Conservation (phyloP, 2,888 invertebrate species). For the Epicampocera succincta region DNA sequence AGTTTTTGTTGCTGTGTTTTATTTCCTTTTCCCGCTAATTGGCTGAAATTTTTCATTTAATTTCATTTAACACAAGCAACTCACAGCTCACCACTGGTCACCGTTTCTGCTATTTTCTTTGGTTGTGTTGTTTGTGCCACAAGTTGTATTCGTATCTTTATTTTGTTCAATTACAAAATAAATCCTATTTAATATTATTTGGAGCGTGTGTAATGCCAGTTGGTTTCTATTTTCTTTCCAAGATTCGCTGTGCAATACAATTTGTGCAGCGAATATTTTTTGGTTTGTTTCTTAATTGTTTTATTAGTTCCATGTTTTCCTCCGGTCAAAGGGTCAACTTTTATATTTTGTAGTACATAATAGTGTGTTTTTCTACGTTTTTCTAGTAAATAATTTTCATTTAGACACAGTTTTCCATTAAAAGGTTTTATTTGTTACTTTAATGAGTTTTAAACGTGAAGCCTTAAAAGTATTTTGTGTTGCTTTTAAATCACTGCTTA, state of each 20-base stretch:
- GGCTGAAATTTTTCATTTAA: constrained; percentile 53
- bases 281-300: constrained; percentile 36
- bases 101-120: constrained; percentile 1
- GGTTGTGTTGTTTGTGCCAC: background rate
- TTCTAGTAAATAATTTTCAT: background rate
- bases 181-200: constrained; percentile 62
- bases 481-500: constrained; percentile 34
- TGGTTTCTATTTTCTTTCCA: constrained; percentile 42
- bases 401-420: background rate
- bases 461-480: constrained; percentile 26
- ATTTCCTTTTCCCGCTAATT: constrained; percentile 53
- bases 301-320: constrained; percentile 23
- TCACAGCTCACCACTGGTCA: constrained; percentile 13
- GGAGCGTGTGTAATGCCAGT: constrained; percentile 59
- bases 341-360: background rate
- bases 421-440: constrained; percentile 25
- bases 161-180: constrained; percentile 16
- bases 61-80: constrained; percentile 49
- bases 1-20: constrained; percentile 35
- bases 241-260: constrained; percentile 3
- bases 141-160: constrained; percentile 26
- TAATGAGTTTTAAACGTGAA: constrained; percentile 25
- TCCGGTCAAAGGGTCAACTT: constrained; percentile 37
- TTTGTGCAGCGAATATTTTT: constrained; percentile 5
- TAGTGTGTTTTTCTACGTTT: background rate